A percentile compares a stretch with the other conserved stretches of the same genome.
Conservation (phyloP, 2,888 invertebrate genomes). For the Lithophane ornitopus region DNA sequence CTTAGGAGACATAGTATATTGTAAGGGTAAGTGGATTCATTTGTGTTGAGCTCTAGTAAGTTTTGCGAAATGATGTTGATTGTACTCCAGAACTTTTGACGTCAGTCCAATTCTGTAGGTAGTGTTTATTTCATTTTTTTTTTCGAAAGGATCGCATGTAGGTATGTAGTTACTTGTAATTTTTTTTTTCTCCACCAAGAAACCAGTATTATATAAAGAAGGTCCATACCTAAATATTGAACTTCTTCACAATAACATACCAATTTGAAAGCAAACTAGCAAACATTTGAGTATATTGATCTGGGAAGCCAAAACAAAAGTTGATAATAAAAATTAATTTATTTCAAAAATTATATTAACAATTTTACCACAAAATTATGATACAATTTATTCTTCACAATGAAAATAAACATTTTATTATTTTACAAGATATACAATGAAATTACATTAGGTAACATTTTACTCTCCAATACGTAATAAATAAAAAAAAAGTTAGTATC, state of each 20-base stretch:
- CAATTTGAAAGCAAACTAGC: background rate
- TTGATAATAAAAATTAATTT: constrained; percentile 83
- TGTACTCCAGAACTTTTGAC: background rate
- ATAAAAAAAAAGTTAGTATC: constrained; percentile 70
- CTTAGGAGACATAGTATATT: background rate
- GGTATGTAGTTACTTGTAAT: background rate
- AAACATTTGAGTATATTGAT: background rate
- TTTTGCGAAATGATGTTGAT: background rate
- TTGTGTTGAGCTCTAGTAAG: background rate
- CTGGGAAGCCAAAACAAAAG: constrained; percentile 26
- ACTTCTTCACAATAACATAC: background rate
- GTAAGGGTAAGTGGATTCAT: constrained; percentile 19
- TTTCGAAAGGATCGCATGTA: background rate
- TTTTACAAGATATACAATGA: constrained; percentile 81
- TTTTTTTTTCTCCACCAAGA: too few relatives aligned
- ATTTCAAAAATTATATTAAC: constrained; percentile 85
- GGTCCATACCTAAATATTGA: background rate
- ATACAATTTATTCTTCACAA: constrained; percentile 75
- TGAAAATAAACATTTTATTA: constrained; percentile 72
- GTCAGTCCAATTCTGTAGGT: constrained; percentile 16
- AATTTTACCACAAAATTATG: constrained; percentile 75
- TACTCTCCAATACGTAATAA: constrained; percentile 79
- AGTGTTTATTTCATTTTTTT: background rate
- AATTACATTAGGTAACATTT: constrained; percentile 83
- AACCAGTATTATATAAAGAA: background rate